Evolutionary conservation across 2,888 invertebrate species (phyloP).

Genomic region (Drosophila limbata): DNA sequence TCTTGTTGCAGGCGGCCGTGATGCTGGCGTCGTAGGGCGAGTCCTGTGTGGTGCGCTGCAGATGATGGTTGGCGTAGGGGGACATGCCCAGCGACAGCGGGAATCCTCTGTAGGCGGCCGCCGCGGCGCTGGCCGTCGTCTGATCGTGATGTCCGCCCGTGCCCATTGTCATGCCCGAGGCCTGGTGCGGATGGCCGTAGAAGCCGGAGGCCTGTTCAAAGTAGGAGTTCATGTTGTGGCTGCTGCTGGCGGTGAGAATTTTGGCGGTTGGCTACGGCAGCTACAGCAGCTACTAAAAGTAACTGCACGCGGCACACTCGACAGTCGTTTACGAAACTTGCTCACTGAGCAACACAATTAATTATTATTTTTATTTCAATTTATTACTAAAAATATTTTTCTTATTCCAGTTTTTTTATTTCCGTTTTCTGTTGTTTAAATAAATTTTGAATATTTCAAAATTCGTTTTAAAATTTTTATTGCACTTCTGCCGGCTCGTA

Average conservation of each 20-base stretch:
- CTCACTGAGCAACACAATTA: conserved; percentile 16
- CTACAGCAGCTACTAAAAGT: conserved; percentile 67
- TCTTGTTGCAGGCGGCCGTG: conserved; percentile 93
- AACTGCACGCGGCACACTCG: conserved; percentile 54
- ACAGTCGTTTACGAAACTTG: conserved; percentile 28
- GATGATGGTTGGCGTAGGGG: conserved; percentile 93
- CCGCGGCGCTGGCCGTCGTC: conserved; percentile 87
- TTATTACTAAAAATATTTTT: conserved; percentile 1
- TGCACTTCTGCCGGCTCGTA: conserved; percentile 62
- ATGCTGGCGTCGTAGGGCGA: conserved; percentile 96
- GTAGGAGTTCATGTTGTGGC: conserved; percentile 94
- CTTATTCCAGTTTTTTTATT: conserved; percentile 3
- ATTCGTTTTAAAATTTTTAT: conserved; percentile 35
- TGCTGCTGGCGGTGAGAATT: conserved; percentile 85
- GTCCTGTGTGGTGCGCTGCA: conserved; percentile 93
- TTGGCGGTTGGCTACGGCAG: conserved; percentile 82
- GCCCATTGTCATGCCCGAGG: conserved; percentile 88
- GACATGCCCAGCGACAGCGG: conserved; percentile 94
- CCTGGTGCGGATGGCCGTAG: conserved; percentile 96
- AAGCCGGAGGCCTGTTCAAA: conserved; percentile 97
- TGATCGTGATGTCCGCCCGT: conserved; percentile 91
- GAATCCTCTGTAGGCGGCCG: conserved; percentile 92
- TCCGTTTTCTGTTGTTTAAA: neutral
- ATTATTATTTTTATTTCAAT: conserved; percentile 19
- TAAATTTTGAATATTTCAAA: conserved; percentile 17